phyloP scores from a whole-genome alignment of 2,888 invertebrate genomes.

The Argyresthia goedartella region DNA sequence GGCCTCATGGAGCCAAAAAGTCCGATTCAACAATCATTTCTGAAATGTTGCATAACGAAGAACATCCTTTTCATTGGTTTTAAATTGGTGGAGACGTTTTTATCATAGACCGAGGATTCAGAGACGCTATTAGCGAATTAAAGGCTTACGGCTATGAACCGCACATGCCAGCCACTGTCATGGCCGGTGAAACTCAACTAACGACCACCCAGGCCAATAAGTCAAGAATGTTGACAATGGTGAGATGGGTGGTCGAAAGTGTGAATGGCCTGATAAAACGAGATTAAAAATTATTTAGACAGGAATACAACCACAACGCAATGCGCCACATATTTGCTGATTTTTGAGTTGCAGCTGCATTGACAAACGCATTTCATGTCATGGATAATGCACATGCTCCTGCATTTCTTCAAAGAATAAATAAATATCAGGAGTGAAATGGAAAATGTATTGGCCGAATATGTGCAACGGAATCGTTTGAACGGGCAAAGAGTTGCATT shows the following conservation, averaged over 20 bases:
- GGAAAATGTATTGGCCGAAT: too few relatives aligned
- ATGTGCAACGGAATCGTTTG: too few relatives aligned
- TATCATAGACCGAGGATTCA: constrained; percentile 7
- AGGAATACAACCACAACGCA: constrained; percentile 7
- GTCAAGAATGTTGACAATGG: constrained; percentile 5
- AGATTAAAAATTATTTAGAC: constrained; percentile 5
- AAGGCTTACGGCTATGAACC: constrained; percentile 6
- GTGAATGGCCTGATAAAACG: constrained; percentile 1
- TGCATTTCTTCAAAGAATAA: too few relatives aligned
- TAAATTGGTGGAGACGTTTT: not conserved
- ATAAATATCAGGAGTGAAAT: too few relatives aligned
- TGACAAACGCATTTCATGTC: too few relatives aligned
- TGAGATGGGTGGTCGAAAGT: constrained; percentile 7
- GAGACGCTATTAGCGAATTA: constrained; percentile 5
- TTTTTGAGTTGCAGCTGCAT: too few relatives aligned
- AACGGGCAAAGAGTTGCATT: too few relatives aligned
- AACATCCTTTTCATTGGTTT: not conserved
- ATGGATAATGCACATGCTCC: too few relatives aligned
- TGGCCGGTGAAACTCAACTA: constrained; percentile 5
- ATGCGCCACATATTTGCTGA: too few relatives aligned
- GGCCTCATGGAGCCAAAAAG: not conserved
- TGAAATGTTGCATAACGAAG: too few relatives aligned
- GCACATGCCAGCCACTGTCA: constrained; percentile 7
- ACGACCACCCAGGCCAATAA: constrained; percentile 3
- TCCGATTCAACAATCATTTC: not conserved